Conservation (phyloP, 2,888 invertebrate genomes). For the Nineta flava region DNA sequence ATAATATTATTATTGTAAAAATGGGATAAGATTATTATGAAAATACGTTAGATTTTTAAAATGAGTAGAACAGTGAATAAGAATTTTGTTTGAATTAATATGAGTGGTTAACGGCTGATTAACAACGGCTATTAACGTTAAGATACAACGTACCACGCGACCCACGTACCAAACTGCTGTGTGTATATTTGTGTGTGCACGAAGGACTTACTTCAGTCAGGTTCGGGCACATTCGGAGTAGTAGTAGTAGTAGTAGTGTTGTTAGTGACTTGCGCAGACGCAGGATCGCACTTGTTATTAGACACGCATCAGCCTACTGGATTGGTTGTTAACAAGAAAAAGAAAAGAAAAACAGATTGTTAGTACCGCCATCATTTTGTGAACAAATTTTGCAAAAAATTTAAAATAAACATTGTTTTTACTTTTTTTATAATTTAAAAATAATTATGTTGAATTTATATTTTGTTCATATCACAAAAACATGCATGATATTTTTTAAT, state of each 20-base stretch:
- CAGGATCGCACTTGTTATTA: slow-evolving; percentile 4
- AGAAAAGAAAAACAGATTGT: slow-evolving; percentile 30
- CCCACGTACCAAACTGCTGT: not conserved
- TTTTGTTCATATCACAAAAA: not conserved
- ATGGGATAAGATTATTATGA: too few species aligned
- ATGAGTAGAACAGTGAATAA: not conserved
- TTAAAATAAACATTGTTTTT: slow-evolving; percentile 1
- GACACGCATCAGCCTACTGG: slow-evolving; percentile 30
- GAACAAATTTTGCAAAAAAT: not conserved
- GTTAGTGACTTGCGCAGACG: slow-evolving; percentile 5
- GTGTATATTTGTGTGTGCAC: not conserved
- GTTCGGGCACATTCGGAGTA: slow-evolving; percentile 1
- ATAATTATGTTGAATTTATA: not conserved
- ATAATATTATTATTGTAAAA: too few species aligned
- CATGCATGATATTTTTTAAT: not conserved
- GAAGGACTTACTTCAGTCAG: not conserved
- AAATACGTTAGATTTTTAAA: not conserved
- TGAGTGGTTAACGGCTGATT: not conserved
- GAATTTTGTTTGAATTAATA: not conserved
- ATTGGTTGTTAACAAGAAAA: slow-evolving; percentile 26
- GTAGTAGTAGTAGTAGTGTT: slow-evolving; percentile 3
- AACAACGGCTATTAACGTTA: not conserved
- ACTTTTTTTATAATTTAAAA: not conserved
- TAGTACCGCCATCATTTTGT: slow-evolving; percentile 18
- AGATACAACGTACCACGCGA: slow-evolving; percentile 1